Conservation (phyloP, 2,113 vertebrate genomes). For the Alligator mississippiensis region DNA sequence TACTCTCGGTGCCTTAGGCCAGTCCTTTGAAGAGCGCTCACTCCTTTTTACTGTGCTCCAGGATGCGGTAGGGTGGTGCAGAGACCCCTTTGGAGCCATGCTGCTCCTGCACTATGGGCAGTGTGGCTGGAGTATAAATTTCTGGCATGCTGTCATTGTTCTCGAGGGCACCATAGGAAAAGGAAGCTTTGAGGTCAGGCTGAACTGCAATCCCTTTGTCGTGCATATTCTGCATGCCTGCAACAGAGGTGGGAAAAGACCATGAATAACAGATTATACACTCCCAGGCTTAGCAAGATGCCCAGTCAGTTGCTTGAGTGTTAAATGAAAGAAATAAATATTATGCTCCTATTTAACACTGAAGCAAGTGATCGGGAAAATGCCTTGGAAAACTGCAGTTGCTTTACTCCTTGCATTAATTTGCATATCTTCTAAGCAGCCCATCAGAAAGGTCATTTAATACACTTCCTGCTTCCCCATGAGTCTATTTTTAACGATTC, state of each 20-base stretch:
- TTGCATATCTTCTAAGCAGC: neutral
- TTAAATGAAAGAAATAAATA: neutral
- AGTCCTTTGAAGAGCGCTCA: slow-evolving; percentile 51
- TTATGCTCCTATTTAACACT: neutral
- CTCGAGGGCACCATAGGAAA: slow-evolving; percentile 93
- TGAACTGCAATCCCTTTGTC: slow-evolving; percentile 88
- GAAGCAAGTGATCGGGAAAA: slow-evolving; percentile 1
- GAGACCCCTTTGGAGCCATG: slow-evolving; percentile 52
- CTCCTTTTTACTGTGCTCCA: slow-evolving; percentile 85
- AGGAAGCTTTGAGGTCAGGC: slow-evolving; percentile 90
- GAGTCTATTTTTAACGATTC: neutral
- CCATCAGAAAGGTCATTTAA: neutral
- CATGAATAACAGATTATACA: neutral
- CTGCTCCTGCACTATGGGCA: slow-evolving; percentile 82
- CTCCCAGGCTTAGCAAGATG: neutral
- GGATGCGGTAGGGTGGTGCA: slow-evolving; percentile 68
- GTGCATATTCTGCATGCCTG: slow-evolving; percentile 93
- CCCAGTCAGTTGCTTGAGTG: neutral
- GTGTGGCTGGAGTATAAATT: slow-evolving; percentile 79
- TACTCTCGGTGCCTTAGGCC: accelerated
- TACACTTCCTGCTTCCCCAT: neutral
- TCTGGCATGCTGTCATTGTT: slow-evolving; percentile 86
- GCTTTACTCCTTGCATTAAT: neutral
- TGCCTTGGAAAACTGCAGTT: neutral
- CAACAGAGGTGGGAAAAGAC: neutral